These are phyloP conservation scores for Myrmophylax atrothorax DNA, from an alignment of 2,113 vertebrate genomes.

Conservation along the genomic window DNA sequence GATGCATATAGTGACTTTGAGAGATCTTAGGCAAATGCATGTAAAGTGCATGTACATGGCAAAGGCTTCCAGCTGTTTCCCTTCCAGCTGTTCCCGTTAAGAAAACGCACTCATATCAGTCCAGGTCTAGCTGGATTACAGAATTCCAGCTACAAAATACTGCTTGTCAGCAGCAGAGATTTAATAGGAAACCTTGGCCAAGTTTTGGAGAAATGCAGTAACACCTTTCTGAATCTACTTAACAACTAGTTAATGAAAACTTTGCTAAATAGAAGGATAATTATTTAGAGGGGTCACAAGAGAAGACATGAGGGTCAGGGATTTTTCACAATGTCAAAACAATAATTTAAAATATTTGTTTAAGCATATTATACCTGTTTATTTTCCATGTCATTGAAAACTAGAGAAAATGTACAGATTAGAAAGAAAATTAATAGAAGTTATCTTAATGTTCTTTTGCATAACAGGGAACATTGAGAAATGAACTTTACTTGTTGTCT, in stretches of 20 bases:
- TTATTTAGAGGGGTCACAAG: neutral
- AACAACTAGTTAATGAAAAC: neutral
- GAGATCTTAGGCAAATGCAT: neutral
- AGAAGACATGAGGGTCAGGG: neutral
- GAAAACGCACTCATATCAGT: neutral
- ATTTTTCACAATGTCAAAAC: neutral
- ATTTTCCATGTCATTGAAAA: neutral
- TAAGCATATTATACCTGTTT: neutral
- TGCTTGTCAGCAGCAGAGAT: neutral
- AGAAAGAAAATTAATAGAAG: neutral
- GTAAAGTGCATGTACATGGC: neutral
- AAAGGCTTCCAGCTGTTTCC: slow-evolving; percentile 1
- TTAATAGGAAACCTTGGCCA: neutral
- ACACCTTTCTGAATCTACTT: neutral
- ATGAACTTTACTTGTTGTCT: neutral
- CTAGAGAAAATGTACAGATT: neutral
- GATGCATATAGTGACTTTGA: neutral
- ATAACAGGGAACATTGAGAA: fast-evolving
- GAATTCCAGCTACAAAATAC: neutral
- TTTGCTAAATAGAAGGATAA: neutral
- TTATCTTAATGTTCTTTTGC: neutral
- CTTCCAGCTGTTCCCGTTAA: neutral
- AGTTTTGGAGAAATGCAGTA: neutral
- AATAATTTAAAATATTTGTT: neutral
- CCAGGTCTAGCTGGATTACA: neutral